phyloP scores from a whole-genome alignment of 2,797 vertebrate species.

The Emydoidea blandingii region DNA sequence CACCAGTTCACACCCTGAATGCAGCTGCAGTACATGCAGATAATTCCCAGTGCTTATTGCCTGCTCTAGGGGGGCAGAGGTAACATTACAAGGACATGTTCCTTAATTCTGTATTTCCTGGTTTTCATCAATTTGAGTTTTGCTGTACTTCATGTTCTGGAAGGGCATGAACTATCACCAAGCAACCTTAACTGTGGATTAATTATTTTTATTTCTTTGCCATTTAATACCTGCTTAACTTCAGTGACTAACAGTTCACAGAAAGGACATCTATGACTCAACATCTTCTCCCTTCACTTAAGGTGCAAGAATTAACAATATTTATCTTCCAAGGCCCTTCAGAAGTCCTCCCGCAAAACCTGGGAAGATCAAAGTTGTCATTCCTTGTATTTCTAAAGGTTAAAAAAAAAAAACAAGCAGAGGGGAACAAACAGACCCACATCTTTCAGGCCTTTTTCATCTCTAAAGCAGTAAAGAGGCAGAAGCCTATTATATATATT shows the following conservation, averaged over 20 bases:
- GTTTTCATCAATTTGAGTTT: background rate
- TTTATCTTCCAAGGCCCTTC: background rate
- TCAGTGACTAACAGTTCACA: background rate
- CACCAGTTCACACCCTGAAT: background rate
- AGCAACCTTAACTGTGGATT: background rate
- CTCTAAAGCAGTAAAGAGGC: background rate
- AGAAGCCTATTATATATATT: background rate
- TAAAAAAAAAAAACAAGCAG: fast-evolving
- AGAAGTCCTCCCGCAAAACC: background rate
- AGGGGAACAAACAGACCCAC: fast-evolving
- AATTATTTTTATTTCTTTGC: background rate
- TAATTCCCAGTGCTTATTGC: background rate
- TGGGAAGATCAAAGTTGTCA: background rate
- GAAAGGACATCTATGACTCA: background rate
- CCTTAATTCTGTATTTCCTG: background rate
- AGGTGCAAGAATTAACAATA: fast-evolving
- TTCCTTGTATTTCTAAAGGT: background rate
- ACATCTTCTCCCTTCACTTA: background rate
- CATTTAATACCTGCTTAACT: background rate
- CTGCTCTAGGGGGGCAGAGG: background rate
- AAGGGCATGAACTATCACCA: background rate
- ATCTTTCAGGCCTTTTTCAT: background rate
- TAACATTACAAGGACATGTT: background rate
- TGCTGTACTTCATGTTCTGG: background rate
- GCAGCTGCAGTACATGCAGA: background rate